Evolutionary conservation across 2,113 vertebrate genomes (phyloP).

Genomic region (Tetrao urogallus): DNA sequence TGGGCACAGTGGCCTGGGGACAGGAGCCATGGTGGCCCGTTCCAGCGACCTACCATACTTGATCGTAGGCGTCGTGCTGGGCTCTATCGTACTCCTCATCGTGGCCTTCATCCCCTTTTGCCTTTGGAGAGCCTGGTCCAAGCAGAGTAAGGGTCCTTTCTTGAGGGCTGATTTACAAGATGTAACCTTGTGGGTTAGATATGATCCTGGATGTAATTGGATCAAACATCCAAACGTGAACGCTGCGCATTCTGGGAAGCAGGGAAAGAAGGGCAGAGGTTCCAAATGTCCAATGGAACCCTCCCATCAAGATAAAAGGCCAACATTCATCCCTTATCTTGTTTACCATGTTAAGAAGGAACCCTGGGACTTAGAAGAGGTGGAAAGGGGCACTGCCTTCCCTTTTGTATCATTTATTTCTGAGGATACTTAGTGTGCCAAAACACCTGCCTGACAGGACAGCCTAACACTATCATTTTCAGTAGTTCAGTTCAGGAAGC

Average conservation of each 20-base stretch:
- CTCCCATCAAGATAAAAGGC: background rate
- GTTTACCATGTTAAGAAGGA: background rate
- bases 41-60: constrained; percentile 93
- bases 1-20: constrained; percentile 66
- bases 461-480: background rate
- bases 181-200: background rate
- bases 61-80: constrained; percentile 92
- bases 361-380: background rate
- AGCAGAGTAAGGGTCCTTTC: constrained; percentile 89
- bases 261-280: background rate
- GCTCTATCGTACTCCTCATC: constrained; percentile 91
- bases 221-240: background rate
- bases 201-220: background rate
- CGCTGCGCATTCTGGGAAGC: background rate
- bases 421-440: background rate
- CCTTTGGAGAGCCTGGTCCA: constrained; percentile 96
- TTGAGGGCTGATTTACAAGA: background rate
- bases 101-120: constrained; percentile 97
- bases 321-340: background rate
- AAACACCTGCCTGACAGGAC: background rate
- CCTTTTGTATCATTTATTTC: background rate
- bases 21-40: constrained; percentile 82
- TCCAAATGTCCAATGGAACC: background rate
- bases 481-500: background rate
- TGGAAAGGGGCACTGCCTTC: background rate